Conservation (phyloP, 2,888 invertebrate species). For the Pyrochroa serraticornis region DNA sequence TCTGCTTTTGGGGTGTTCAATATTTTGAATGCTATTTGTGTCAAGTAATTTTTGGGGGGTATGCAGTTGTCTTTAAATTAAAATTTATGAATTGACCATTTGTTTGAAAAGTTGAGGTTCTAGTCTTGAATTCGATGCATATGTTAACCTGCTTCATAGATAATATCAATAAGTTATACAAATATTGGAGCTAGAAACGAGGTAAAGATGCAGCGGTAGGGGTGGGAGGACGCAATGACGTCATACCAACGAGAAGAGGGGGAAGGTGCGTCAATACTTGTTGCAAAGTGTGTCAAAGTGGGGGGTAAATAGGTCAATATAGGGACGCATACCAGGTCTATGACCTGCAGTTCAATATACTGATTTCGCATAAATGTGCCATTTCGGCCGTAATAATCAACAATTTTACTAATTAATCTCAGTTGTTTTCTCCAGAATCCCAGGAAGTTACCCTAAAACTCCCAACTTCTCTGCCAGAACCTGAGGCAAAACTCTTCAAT, state of each 20-base stretch:
- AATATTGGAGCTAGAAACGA: not conserved
- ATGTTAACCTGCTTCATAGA: no score
- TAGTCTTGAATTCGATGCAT: no score
- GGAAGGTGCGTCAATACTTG: constrained; percentile 59
- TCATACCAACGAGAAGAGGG: constrained; percentile 51
- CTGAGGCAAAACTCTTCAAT: no score
- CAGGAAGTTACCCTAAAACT: no score
- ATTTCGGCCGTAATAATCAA: constrained; percentile 34
- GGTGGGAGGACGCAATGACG: constrained; percentile 51
- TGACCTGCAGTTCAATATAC: constrained; percentile 52
- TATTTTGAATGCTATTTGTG: no score
- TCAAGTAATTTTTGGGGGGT: no score
- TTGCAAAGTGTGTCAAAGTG: constrained; percentile 59
- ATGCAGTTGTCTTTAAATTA: no score
- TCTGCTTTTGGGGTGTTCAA: no score
- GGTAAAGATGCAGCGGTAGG: constrained; percentile 2
- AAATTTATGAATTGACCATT: no score
- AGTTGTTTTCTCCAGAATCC: no score
- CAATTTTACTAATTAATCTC: constrained; percentile 2
- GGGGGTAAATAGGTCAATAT: constrained; percentile 54
- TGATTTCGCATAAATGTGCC: constrained; percentile 36
- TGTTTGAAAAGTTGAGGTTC: no score
- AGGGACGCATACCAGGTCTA: constrained; percentile 50
- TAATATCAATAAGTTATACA: no score
- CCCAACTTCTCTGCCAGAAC: not conserved